A percentile compares a stretch with the other conserved stretches of the same genome.
phyloP scores from a whole-genome alignment of 2,888 invertebrate genomes.

The Tipula helvola region DNA sequence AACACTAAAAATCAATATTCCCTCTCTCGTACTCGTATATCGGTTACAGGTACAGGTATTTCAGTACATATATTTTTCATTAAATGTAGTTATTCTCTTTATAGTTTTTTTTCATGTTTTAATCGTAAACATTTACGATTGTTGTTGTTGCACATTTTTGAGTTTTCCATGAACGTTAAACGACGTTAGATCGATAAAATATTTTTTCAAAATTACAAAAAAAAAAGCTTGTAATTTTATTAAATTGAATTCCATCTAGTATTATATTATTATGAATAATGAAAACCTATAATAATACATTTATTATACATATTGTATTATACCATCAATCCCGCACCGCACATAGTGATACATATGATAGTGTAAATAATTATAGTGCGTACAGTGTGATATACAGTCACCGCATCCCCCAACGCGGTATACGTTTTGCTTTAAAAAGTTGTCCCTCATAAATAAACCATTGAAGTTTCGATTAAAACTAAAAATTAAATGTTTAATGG shows the following conservation, averaged over 20 bases:
- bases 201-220: not conserved
- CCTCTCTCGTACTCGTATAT: not conserved
- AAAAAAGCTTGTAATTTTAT: not conserved
- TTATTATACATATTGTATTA: not conserved
- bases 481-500: not conserved
- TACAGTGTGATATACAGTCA: not conserved
- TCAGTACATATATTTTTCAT: not conserved
- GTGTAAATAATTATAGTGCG: not conserved
- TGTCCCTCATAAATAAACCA: not conserved
- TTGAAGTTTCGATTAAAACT: not conserved
- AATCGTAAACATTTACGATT: not conserved
- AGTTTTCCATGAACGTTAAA: not conserved
- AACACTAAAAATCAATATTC: not conserved
- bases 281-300: not conserved
- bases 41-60: not conserved
- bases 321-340: not conserved
- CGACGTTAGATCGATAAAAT: not conserved
- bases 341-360: not conserved
- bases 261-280: not conserved
- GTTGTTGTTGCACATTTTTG: not conserved
- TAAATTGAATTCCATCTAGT: not conserved
- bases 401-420: not conserved
- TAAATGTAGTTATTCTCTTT: not conserved
- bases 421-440: not conserved
- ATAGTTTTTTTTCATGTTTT: not conserved